A percentile compares a stretch with the other conserved stretches of the same genome.
These are phyloP conservation scores for Brassicogethes aeneus DNA, from an alignment of 2,888 invertebrate species.

Conservation along the genomic window DNA sequence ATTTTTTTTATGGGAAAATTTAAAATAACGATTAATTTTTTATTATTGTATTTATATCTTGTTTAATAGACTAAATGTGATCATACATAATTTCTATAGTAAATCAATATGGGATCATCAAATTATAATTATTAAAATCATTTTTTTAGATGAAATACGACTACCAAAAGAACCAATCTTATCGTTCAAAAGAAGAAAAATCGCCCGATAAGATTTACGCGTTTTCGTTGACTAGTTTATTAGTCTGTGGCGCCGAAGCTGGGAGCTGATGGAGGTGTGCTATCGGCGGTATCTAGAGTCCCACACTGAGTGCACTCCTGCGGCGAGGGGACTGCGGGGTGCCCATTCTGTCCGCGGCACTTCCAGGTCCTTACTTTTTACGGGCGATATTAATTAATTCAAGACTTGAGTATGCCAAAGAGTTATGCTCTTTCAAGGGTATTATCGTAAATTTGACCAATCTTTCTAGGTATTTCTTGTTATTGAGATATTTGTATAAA, in stretches of 20 bases:
- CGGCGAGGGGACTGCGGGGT: slow-evolving; percentile 11
- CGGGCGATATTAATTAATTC: slow-evolving; percentile 27
- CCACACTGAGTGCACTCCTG: slow-evolving; percentile 18
- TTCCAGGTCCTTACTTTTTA: slow-evolving; percentile 27
- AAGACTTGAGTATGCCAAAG: slow-evolving; percentile 25
- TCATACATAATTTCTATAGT: too few relatives aligned
- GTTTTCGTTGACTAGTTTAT: slow-evolving; percentile 33
- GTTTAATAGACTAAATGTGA: too few relatives aligned
- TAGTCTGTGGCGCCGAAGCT: slow-evolving; percentile 27
- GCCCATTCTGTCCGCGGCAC: slow-evolving; percentile 18
- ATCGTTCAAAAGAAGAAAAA: slow-evolving; percentile 12
- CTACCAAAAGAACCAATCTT: too few relatives aligned
- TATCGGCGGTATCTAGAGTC: slow-evolving; percentile 25
- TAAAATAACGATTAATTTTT: too few relatives aligned
- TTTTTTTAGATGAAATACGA: too few relatives aligned
- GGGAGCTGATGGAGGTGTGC: slow-evolving; percentile 32
- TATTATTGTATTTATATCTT: too few relatives aligned
- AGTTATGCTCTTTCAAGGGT: slow-evolving; percentile 20
- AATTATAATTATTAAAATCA: too few relatives aligned
- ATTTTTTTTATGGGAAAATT: too few relatives aligned
- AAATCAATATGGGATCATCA: too few relatives aligned
- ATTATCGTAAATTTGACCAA: slow-evolving; percentile 27
- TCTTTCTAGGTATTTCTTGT: slow-evolving; percentile 22
- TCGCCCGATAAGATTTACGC: slow-evolving; percentile 27
- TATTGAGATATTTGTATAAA: slow-evolving; percentile 28